Evolutionary conservation across 2,888 invertebrate genomes (phyloP).

Genomic region (Erebia palarica): DNA sequence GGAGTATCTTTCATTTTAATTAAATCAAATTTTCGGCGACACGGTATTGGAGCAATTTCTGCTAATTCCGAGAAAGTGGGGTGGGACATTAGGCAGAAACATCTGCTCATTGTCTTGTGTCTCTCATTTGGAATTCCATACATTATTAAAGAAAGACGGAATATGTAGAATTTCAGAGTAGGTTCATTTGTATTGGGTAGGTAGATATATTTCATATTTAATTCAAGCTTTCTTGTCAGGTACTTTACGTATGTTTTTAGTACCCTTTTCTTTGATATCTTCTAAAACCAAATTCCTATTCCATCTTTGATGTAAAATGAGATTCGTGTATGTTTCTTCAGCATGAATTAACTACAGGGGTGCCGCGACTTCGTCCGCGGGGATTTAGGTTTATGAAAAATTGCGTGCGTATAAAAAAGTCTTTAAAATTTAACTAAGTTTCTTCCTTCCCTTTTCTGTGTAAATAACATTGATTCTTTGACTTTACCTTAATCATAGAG

Average conservation of each 20-base stretch:
- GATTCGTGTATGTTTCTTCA: too few species aligned
- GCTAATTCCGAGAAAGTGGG: slow-evolving; percentile 24
- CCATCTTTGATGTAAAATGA: background rate
- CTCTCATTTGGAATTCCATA: slow-evolving; percentile 16
- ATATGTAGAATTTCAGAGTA: background rate
- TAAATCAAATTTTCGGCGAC: slow-evolving; percentile 17
- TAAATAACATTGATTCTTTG: too few species aligned
- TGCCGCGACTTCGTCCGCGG: too few species aligned
- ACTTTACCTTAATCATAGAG: too few species aligned
- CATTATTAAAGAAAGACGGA: background rate
- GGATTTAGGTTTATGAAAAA: too few species aligned
- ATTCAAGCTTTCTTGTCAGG: background rate
- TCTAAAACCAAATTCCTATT: background rate
- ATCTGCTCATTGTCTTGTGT: slow-evolving; percentile 26
- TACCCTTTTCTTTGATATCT: background rate
- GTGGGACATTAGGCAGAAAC: slow-evolving; percentile 22
- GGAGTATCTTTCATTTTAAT: slow-evolving; percentile 19
- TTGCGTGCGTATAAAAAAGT: too few species aligned
- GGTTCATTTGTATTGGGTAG: background rate
- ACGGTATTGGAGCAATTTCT: background rate
- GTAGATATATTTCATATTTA: background rate
- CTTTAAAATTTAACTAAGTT: too few species aligned
- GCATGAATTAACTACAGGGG: too few species aligned
- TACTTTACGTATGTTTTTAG: background rate
- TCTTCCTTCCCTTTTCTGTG: too few species aligned